phyloP scores from a whole-genome alignment of 2,888 invertebrate genomes.

The Xestoiulus laeticollis region DNA sequence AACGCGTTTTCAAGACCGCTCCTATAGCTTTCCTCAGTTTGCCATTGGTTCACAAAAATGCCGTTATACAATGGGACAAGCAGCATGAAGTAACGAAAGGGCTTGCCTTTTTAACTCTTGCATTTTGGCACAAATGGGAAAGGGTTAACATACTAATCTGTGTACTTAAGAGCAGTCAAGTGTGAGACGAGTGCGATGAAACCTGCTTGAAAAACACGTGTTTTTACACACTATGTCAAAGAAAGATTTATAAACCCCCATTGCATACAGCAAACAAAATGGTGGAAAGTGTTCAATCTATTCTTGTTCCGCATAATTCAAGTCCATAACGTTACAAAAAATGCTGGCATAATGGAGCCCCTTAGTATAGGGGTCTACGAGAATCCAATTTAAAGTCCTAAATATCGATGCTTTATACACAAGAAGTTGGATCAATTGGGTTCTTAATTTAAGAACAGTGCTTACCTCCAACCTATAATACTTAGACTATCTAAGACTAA shows the following conservation, averaged over 20 bases:
- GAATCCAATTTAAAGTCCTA: too few relatives aligned
- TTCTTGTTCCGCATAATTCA: constrained; percentile 22
- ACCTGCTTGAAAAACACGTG: constrained; percentile 29
- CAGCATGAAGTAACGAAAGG: constrained; percentile 8
- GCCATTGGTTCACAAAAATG: neutral
- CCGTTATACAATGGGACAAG: neutral
- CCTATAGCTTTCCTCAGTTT: neutral
- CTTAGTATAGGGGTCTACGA: too few relatives aligned
- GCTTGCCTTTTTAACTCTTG: constrained; percentile 17
- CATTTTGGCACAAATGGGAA: neutral
- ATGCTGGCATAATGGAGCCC: neutral
- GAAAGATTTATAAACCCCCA: neutral
- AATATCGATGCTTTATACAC: too few relatives aligned
- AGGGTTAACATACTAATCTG: constrained; percentile 21
- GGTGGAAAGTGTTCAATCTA: neutral
- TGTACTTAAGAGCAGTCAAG: constrained; percentile 33
- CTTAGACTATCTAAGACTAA: too few relatives aligned
- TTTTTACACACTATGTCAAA: neutral
- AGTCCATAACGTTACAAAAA: neutral
- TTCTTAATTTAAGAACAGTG: too few relatives aligned
- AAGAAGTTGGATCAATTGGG: too few relatives aligned
- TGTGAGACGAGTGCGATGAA: constrained; percentile 28
- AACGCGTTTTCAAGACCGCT: neutral
- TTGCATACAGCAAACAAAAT: neutral
- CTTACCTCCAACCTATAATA: too few relatives aligned